phyloP scores from a whole-genome alignment of 2,797 vertebrate genomes.

The Microtus obscurus region DNA sequence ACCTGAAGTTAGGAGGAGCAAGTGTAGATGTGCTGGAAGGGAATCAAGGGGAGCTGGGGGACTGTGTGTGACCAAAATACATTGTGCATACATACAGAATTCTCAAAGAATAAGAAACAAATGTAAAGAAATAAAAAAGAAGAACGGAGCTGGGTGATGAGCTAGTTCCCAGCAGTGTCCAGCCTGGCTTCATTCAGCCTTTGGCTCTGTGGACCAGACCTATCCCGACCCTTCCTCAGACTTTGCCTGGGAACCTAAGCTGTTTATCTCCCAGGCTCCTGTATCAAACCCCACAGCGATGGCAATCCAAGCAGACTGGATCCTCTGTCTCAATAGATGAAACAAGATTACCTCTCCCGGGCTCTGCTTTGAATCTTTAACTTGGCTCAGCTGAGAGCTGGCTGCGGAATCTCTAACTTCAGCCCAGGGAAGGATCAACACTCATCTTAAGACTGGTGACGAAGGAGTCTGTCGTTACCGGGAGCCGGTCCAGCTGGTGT shows the following conservation, averaged over 20 bases:
- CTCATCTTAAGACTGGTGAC: not conserved
- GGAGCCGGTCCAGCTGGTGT: not conserved
- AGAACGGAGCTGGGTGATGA: not conserved
- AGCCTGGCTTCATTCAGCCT: not conserved
- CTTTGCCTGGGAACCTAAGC: not conserved
- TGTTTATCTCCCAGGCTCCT: not conserved
- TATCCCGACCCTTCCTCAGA: not conserved
- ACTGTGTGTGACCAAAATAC: not conserved
- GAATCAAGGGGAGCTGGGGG: not conserved
- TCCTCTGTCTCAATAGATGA: not conserved
- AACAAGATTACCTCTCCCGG: not conserved
- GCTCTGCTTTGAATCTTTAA: constrained; percentile 42
- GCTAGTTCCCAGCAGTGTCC: not conserved
- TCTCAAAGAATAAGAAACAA: not conserved
- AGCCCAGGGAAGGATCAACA: not conserved
- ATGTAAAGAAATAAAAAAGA: not conserved
- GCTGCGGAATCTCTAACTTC: not conserved
- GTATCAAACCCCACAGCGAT: not conserved
- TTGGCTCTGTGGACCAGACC: not conserved
- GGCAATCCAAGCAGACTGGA: not conserved
- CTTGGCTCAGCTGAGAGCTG: not conserved
- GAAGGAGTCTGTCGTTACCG: not conserved
- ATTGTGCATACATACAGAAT: not conserved
- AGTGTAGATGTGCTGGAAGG: not conserved
- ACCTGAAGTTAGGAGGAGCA: not conserved